These are phyloP conservation scores for Conops quadrifasciatus DNA, from an alignment of 2,888 invertebrate genomes.

Conservation along the genomic window DNA sequence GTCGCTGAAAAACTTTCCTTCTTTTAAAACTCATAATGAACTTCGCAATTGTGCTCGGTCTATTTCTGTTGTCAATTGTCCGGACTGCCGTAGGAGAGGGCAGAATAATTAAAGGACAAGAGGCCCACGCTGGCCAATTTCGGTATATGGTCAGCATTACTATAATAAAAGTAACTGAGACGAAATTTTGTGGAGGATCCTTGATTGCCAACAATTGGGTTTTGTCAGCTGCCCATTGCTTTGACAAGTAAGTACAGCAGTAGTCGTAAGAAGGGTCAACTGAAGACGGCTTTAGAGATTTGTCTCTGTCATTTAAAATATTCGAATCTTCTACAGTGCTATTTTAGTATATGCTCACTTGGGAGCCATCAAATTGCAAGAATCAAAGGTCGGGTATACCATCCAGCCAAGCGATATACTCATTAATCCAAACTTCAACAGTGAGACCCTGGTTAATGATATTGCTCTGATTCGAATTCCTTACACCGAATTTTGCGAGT, in stretches of 20 bases:
- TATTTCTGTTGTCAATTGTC: no score
- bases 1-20: no score
- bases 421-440: not conserved
- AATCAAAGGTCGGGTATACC: not conserved
- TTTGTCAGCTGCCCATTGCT: not conserved
- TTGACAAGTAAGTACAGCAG: not conserved
- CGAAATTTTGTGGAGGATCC: not conserved
- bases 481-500: no score
- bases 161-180: not conserved
- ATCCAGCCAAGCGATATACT: not conserved
- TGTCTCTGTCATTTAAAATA: not conserved
- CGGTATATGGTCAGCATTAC: not conserved
- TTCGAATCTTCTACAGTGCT: no score
- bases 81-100: no score
- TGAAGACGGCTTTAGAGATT: no score
- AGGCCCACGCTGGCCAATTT: not conserved
- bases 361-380: not conserved
- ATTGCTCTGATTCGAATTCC: not conserved
- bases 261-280: no score
- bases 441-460: not conserved
- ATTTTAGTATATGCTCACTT: not conserved
- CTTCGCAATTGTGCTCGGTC: no score
- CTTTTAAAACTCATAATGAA: no score
- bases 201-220: conserved; percentile 7
- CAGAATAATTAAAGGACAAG: not conserved